Evolutionary conservation across 1,140 invertebrate species (phyloP).

Genomic region (Neoseiulus cucumeris): DNA sequence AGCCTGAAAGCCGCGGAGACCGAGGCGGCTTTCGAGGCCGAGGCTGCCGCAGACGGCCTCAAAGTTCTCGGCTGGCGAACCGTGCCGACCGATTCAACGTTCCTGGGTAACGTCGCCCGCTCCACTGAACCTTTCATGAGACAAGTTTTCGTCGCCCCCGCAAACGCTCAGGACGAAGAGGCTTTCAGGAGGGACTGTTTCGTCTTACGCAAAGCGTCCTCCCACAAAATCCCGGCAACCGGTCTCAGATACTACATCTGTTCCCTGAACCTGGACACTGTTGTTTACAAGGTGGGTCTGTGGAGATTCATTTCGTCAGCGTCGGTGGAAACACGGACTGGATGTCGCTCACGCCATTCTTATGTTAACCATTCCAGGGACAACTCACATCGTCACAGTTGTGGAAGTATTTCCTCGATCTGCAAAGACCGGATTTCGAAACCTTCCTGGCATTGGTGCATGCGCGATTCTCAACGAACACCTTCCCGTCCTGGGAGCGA

Average conservation of each 20-base stretch:
- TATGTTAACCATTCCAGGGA: too few species aligned
- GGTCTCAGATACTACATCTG: slow-evolving; percentile 86
- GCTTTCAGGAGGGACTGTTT: slow-evolving; percentile 45
- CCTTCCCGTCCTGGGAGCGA: slow-evolving; percentile 95
- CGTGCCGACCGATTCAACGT: slow-evolving; percentile 60
- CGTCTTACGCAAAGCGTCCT: slow-evolving; percentile 71
- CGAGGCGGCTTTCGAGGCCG: slow-evolving; percentile 53
- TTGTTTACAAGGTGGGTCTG: slow-evolving; percentile 66
- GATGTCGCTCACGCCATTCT: too few species aligned
- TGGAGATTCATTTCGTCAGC: too few species aligned
- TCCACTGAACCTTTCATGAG: slow-evolving; percentile 85
- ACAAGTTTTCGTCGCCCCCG: slow-evolving; percentile 34
- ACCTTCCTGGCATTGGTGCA: slow-evolving; percentile 90
- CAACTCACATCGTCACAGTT: slow-evolving; percentile 86
- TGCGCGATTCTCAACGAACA: slow-evolving; percentile 93
- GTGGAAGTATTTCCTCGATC: slow-evolving; percentile 59
- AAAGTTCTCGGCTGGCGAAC: slow-evolving; percentile 72
- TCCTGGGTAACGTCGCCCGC: slow-evolving; percentile 70
- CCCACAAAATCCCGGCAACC: slow-evolving; percentile 56
- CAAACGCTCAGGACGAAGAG: neutral
- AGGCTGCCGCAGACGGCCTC: slow-evolving; percentile 58
- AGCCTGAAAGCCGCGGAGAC: slow-evolving; percentile 53
- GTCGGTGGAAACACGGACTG: too few species aligned
- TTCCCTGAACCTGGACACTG: slow-evolving; percentile 63
- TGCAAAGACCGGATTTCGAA: slow-evolving; percentile 56